phyloP scores from a whole-genome alignment of 2,797 vertebrate genomes.

The Sebastes iracundus region DNA sequence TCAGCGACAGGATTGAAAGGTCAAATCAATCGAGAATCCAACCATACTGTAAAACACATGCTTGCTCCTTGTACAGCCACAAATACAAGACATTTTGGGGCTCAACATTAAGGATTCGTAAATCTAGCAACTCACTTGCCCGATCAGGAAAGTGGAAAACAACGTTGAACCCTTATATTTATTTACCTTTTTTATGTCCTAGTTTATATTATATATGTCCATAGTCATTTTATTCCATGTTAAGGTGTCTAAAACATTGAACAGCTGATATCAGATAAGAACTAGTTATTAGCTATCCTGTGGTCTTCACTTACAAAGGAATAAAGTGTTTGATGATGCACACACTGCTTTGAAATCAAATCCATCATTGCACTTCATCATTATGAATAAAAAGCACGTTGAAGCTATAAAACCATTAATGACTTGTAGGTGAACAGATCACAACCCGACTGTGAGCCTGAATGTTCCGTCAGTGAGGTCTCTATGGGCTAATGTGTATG shows the following conservation, averaged over 20 bases:
- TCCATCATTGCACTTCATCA: conserved; percentile 36
- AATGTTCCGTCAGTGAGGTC: conserved; percentile 48
- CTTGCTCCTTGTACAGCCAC: background rate
- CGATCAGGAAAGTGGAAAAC: no score
- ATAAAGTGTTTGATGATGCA: conserved; percentile 3
- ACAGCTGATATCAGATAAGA: background rate
- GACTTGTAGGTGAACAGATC: conserved; percentile 50
- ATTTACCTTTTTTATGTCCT: background rate
- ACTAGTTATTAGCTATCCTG: background rate
- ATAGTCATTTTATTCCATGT: background rate
- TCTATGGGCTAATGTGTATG: conserved; percentile 58
- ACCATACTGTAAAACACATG: background rate
- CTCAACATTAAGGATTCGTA: no score
- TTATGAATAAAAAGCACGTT: conserved; percentile 28
- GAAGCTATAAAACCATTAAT: conserved; percentile 30
- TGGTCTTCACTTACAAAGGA: background rate
- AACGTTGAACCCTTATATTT: no score
- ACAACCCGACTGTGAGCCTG: conserved; percentile 45
- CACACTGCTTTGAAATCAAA: conserved; percentile 27
- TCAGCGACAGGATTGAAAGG: conserved; percentile 13
- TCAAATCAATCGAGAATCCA: conserved; percentile 3
- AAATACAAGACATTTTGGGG: background rate
- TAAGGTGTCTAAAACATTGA: background rate
- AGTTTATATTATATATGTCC: no score
- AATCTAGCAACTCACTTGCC: no score